These are phyloP conservation scores for Junco hyemalis DNA, from an alignment of 2,113 vertebrate species.

Conservation along the genomic window DNA sequence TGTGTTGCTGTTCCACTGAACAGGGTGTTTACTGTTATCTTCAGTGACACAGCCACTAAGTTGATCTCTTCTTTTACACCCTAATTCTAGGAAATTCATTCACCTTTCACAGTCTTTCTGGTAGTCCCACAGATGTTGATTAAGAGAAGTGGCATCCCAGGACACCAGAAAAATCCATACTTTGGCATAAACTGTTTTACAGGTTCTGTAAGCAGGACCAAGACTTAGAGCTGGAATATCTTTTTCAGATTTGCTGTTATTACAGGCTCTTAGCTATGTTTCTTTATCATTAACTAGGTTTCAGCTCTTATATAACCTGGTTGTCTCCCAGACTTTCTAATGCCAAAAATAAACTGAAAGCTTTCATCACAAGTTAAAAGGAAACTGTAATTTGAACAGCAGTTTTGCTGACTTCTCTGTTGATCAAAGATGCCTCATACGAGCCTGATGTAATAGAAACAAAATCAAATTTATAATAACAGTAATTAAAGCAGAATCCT, in stretches of 20 bases:
- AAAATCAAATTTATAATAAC: constrained; percentile 22
- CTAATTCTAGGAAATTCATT: not conserved
- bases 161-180: not conserved
- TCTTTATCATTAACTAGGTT: constrained; percentile 17
- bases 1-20: not conserved
- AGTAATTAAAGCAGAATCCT: constrained; percentile 32
- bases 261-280: not conserved
- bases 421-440: constrained; percentile 23
- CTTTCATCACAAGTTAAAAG: constrained; percentile 55
- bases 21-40: not conserved
- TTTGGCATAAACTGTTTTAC: not conserved
- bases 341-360: constrained; percentile 40
- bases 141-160: not conserved
- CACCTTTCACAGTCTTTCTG: not conserved
- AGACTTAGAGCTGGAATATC: not conserved
- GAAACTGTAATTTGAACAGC: constrained; percentile 37
- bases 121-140: not conserved
- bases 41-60: not conserved
- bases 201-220: not conserved
- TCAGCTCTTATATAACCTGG: constrained; percentile 33
- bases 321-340: not conserved
- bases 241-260: not conserved
- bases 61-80: not conserved
- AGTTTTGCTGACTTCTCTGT: constrained; percentile 39
- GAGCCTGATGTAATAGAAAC: not conserved